Base-by-base conservation (phyloP, 1,140 invertebrate species). In the Globodera rostochiensis region DNA sequence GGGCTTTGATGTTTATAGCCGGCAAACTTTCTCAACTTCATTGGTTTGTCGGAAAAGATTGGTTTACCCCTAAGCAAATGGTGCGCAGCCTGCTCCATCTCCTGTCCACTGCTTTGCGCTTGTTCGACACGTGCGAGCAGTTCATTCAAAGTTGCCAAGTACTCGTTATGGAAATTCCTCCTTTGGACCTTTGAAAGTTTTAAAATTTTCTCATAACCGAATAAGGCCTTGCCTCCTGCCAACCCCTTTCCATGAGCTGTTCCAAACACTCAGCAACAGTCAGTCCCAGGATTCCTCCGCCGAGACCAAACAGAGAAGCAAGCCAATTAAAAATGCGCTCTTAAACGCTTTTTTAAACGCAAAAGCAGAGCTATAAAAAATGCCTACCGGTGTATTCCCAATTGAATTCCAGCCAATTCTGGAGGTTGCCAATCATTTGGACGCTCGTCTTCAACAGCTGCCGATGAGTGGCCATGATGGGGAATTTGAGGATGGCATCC, bases 351-450 rank as follows among this genome's bases (percentile, higher is more conserved):
- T 9, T 9, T 46, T 21, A 46, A 1, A 11, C 7, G 73, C 7
- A 70, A 74, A 21, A 74, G 49, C 1, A 69, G 4, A 1, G 1
- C 67, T 8, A 8, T 0, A 4, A 69, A 69, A 8, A 66, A 74
- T 47, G 80, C 80, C 90, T 91, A 93, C 93, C 92, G 86, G 96
- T 90, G 47, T 93, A 93, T 80, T 94, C 92, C 0, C 94, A 92
- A 91, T 98, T 95, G 90, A 93, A 93, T 87, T 96, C 94, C 66
- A 98, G 94, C 97, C 97, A 99, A 88, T 98, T 95, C 86, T 95
- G 94, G 25, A 98, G 91, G 91, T 97, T 95, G 6, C 96, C 96
- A 50, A 98, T 91, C 19, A 99, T 91, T 81, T 95, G 92, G 73
- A 97, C 93, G 84, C 95, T 95, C 0, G 96, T 97, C 87, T 95